A percentile compares a stretch with the other conserved stretches of the same genome.
Evolutionary conservation across 2,113 vertebrate species (phyloP).

Genomic region (Zootoca vivipara): DNA sequence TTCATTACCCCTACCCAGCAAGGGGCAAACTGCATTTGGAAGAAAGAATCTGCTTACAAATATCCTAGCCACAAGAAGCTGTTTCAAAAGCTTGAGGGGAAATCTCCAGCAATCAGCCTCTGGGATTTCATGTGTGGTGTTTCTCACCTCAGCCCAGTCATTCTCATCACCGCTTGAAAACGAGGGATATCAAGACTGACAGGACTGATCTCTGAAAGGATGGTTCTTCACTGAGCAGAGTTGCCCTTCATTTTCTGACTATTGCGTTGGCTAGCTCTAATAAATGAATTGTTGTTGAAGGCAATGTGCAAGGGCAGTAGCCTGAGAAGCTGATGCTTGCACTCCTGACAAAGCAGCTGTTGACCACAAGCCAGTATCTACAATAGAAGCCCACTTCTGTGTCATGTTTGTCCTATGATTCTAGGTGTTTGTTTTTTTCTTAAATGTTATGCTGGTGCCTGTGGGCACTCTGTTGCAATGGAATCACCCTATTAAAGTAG

Average conservation of each 20-base stretch:
- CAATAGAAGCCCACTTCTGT: neutral
- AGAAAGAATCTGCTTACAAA: neutral
- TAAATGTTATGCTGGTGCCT: neutral
- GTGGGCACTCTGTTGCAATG: neutral
- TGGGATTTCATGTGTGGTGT: neutral
- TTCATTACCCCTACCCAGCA: neutral
- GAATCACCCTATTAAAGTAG: neutral
- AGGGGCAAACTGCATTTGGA: neutral
- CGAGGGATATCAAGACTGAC: neutral
- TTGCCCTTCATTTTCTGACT: neutral
- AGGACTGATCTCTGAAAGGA: neutral
- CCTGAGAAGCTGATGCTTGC: neutral
- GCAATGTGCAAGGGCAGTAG: no score
- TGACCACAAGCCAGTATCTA: neutral
- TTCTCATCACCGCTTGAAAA: neutral
- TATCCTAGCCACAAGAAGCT: neutral
- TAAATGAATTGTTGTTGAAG: neutral
- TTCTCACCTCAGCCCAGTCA: neutral
- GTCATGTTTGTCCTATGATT: neutral
- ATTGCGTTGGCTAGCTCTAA: neutral
- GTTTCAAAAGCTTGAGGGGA: neutral
- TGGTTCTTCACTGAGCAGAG: neutral
- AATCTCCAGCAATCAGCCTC: neutral
- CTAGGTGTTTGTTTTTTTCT: neutral
- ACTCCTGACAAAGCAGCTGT: neutral